Percentiles rank a stretch among this genome's conserved stretches.
These are phyloP conservation scores for Mirza zaza DNA, from an alignment of 2,113 vertebrate genomes.

Conservation along the genomic window DNA sequence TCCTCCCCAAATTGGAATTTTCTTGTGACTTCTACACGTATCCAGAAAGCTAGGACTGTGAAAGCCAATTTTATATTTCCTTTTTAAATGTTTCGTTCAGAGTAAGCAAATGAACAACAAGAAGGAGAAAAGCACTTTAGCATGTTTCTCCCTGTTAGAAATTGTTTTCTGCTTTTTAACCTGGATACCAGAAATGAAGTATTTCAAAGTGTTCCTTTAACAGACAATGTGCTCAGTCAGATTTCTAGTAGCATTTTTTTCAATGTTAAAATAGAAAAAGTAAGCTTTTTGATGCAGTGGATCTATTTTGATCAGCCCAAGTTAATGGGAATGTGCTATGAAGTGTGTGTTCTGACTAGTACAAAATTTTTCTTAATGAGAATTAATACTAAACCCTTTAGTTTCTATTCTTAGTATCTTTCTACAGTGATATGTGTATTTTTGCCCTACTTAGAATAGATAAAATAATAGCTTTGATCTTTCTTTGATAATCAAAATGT, in stretches of 20 bases:
- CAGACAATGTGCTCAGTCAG: background rate
- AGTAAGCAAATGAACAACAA: background rate
- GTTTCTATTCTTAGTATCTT: background rate
- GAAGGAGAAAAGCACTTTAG: background rate
- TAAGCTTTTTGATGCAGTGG: background rate
- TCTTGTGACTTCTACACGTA: slow-evolving; percentile 18
- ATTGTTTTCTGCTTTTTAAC: slow-evolving; percentile 2
- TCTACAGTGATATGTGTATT: background rate
- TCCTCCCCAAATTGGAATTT: background rate
- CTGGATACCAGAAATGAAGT: background rate
- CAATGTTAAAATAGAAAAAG: background rate
- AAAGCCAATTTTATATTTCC: background rate
- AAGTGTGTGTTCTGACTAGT: background rate
- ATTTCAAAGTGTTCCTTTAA: background rate
- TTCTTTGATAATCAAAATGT: background rate
- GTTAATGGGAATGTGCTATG: background rate
- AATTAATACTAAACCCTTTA: background rate
- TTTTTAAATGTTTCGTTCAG: background rate
- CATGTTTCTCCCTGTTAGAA: background rate
- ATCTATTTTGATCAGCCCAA: background rate
- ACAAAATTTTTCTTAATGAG: slow-evolving; percentile 1
- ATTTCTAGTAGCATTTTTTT: slow-evolving; percentile 35
- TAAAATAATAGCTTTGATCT: background rate
- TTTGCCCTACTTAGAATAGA: background rate
- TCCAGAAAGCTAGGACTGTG: background rate